Evolutionary conservation across 2,888 invertebrate genomes (phyloP), one percentile per base, ranked within the genome.

Genomic region (Perdita meconis): DNA sequence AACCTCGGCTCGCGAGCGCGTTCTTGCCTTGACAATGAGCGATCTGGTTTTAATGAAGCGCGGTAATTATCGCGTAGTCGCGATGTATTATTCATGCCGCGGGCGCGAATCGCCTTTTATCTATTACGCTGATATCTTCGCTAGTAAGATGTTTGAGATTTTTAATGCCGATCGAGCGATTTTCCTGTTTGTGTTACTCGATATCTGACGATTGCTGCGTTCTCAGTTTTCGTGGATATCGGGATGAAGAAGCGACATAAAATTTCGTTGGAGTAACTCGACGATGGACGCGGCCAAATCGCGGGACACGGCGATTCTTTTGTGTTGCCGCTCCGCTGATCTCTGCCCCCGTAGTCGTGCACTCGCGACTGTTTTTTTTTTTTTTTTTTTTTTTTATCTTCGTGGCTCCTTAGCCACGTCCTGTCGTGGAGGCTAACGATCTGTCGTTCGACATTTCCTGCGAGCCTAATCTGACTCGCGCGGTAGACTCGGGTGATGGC

Each of bases 271-370:
- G 47, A 4, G n/a, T 13, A 47, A 34, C 47, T 47, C n/a, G 22
- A 24, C 61, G 59, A 79, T 74, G 80, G 59, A 70, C 72, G 72
- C 10, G 53, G 63, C 61, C 61, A 66, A 63, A 80, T 70, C 77
- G 76, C 77, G 60, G 71, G 63, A 79, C 79, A 74, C 65, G 67
- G 78, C 81, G 84, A 87, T 87, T 89, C 86, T 87, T 87, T 88
- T 89, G 89, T 88, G 83, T 89, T 86, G 82, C 86, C 88, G 87
- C 86, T 88, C 86, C 78, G 86, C 57, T 86, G 86, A 80, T 73
- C 81, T 70, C 79, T 57, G 60, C 64, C 57, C 69, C 19, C 61
- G 36, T 67, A 56, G 51, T 57, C 66, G 42, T 24, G 44, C 56
- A 55, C 66, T 66, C 61, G 67, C 72, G 50, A 77, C n/a, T n/a